Base-by-base conservation (phyloP, 1,140 invertebrate genomes). In the Drosophila murphyi region DNA sequence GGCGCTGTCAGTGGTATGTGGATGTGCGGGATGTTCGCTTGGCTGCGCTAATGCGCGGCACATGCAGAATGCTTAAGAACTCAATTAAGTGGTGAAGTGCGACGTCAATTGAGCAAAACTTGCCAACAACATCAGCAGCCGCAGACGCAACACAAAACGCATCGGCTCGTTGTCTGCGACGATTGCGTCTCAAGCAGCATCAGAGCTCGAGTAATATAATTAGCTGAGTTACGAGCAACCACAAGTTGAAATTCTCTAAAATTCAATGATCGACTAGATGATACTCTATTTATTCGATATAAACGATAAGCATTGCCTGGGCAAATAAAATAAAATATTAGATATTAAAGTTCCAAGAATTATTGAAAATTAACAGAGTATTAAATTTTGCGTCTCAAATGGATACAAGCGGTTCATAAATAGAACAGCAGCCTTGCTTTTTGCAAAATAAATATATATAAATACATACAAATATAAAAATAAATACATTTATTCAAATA, bases 11-110 rank as follows among this genome's bases (percentile, higher is more conserved):
- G n/a, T 39, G 57, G 68, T 28, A 28, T 52, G 37, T 62, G 65
- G 20, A 50, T 76, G 54, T 69, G 75, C 57, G 72, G 70, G 37
- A 50, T 76, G 51, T 72, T 54, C 61, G 76, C 72, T 78, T 78
- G 65, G 72, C 37, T 78, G 76, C 72, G 48, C 68, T 64, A 63
- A 71, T 75, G 68, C 56, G 61, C 48, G 39, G 39, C 69, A 64
- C 72, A 62, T 74, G 72, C 72, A 55, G 57, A 57, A 71, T 76
- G 69, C 70, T 76, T 76, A 76, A 79, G 74, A 79, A 79, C 77
- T 79, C 77, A 79, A 79, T 79, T 79, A 79, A 69, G 77, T 73
- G 74, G 63, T 60, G 63, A 79, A 76, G 59, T 60, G 76, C 73
- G 43, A 63, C 71, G 51, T 56, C 65, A 69, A 74, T 74, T 62